Conservation (phyloP, 1,140 invertebrate genomes). For the Drosophila obscura region DNA sequence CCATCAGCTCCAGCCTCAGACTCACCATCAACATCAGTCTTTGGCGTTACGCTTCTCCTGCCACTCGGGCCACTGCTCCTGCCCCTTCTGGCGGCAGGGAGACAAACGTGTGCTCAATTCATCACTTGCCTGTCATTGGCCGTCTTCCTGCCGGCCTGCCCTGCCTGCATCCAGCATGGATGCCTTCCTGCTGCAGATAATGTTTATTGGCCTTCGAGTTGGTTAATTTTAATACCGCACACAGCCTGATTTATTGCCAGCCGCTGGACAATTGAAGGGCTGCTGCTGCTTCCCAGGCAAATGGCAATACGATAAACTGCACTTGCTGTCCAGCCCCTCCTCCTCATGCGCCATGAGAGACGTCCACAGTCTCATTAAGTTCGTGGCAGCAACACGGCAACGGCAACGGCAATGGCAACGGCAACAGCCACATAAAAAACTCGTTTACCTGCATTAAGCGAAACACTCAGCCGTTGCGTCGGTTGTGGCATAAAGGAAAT, state of each 20-base stretch:
- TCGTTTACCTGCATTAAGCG: slow-evolving; percentile 80
- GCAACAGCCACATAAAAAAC: slow-evolving; percentile 69
- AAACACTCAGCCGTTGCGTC: slow-evolving; percentile 77
- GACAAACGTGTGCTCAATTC: slow-evolving; percentile 72
- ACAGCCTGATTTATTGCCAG: slow-evolving; percentile 67
- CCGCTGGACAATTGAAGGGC: slow-evolving; percentile 61
- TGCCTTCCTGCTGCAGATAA: slow-evolving; percentile 51
- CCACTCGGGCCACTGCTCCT: background rate
- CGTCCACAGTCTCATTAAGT: slow-evolving; percentile 67
- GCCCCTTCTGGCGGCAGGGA: background rate
- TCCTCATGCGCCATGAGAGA: slow-evolving; percentile 28
- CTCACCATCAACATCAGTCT: slow-evolving; percentile 63
- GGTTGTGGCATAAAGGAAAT: slow-evolving; percentile 75
- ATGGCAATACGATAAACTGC: slow-evolving; percentile 76
- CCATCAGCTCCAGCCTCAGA: slow-evolving; percentile 10
- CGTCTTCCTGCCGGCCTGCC: slow-evolving; percentile 52
- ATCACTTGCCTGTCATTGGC: slow-evolving; percentile 75
- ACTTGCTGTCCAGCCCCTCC: slow-evolving; percentile 46
- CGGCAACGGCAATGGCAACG: slow-evolving; percentile 23
- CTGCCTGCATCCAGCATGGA: background rate
- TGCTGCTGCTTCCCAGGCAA: background rate
- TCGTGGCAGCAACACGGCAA: slow-evolving; percentile 31
- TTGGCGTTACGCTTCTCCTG: slow-evolving; percentile 31
- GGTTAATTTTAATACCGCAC: slow-evolving; percentile 76
- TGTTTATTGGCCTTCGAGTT: slow-evolving; percentile 80